These are phyloP conservation scores for Lasioglossum malachurum DNA, from an alignment of 2,888 invertebrate genomes.

Conservation along the genomic window DNA sequence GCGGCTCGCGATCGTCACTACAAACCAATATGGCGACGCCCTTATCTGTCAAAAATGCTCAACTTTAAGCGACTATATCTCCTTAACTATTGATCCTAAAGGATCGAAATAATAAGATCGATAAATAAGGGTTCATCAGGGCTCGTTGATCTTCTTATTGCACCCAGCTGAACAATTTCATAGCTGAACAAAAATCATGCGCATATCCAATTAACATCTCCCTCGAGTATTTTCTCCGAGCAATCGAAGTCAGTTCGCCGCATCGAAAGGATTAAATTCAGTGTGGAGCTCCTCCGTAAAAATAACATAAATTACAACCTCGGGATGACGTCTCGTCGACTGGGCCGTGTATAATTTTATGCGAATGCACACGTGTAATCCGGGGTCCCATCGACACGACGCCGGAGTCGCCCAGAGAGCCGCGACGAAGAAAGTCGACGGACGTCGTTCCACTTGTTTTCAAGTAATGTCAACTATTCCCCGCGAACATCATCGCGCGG, in stretches of 20 bases:
- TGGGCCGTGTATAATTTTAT: neutral
- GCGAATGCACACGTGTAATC: neutral
- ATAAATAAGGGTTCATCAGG: too few relatives aligned
- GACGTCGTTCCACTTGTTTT: slow-evolving; percentile 25
- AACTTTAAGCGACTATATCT: too few relatives aligned
- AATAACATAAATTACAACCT: neutral
- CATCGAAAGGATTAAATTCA: neutral
- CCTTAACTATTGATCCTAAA: too few relatives aligned
- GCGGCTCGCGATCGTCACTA: too few relatives aligned
- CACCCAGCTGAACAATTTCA: neutral
- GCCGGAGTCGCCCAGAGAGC: neutral
- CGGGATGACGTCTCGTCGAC: neutral
- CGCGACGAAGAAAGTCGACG: slow-evolving; percentile 3
- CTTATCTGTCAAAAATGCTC: too few relatives aligned
- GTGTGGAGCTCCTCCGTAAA: neutral
- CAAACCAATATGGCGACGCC: too few relatives aligned
- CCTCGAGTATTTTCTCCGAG: neutral
- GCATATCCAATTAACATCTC: neutral
- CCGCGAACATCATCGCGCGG: slow-evolving; percentile 4
- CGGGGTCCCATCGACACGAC: neutral
- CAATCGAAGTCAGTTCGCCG: neutral
- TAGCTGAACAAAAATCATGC: neutral
- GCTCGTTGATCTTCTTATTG: too few relatives aligned
- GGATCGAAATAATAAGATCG: too few relatives aligned
- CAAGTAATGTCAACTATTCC: slow-evolving; percentile 24